Evolutionary conservation across 2,888 invertebrate species (phyloP), one percentile per base, ranked within the genome.

Genomic region (Anoncus sp.): DNA sequence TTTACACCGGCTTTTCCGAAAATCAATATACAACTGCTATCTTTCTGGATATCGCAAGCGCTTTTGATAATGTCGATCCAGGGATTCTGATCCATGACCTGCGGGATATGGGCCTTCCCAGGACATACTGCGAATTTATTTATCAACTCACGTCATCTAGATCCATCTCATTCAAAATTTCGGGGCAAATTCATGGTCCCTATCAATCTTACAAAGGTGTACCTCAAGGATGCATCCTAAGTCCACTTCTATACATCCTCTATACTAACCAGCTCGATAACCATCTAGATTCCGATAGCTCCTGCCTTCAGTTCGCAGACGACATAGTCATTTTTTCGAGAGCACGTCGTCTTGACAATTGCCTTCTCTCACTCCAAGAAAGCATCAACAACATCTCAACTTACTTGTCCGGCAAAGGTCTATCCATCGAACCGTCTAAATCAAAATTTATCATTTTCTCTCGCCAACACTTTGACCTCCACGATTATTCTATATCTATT

Each of bases 231-330:
- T n/a, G n/a, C n/a, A n/a, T n/a, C n/a, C n/a, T n/a, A n/a, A n/a
- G n/a, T n/a, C n/a, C 69, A 60, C 3, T 69, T 57, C 12, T 62
- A 45, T 5, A 40, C 74, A 66, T 70, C 10, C 18, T 80, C 1
- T 77, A 80, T 27, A 77, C 69, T 3, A 72, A 67, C 1, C n/a
- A 24, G 0, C 43, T 67, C 1, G 59, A 74, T 0, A 12, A 20
- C 1, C 43, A 66, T 0, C 40, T 74, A 0, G 24, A 51, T 12
- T 0, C 7, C 1, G 7, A 12, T 2, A 59, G 65, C 10, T 51
- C 66, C n/a, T 65, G 63, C 10, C 24, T 71, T 0, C 72, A 75
- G 20, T 79, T 79, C 40, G 78, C 71, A 0, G 78, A 75, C n/a
- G 78, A 75, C 9, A 14, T 70, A 1, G 77, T 10, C 0, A 57